Percentiles rank a stretch among this genome's conserved stretches.
phyloP scores from a whole-genome alignment of 2,888 invertebrate species.

The Lithophane leautieri region DNA sequence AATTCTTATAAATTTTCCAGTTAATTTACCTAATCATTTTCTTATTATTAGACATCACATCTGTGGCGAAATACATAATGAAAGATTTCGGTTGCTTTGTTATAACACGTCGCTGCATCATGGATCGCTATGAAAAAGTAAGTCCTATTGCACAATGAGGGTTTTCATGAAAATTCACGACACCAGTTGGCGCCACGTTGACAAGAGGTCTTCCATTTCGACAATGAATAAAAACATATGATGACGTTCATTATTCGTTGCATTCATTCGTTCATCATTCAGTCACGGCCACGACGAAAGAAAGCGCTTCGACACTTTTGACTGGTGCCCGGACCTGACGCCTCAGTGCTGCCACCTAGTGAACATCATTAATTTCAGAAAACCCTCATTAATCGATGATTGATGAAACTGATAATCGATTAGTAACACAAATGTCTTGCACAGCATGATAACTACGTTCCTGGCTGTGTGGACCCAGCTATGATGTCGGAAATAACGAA shows the following conservation, averaged over 20 bases:
- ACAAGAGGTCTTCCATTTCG: too few relatives aligned
- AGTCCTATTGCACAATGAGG: constrained; percentile 2
- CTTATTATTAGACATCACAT: constrained; percentile 75
- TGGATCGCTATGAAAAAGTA: constrained; percentile 86
- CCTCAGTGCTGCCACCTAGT: too few relatives aligned
- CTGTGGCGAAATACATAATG: constrained; percentile 79
- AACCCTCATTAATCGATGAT: neutral
- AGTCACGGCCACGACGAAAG: too few relatives aligned
- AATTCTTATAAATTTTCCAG: neutral
- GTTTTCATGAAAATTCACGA: too few relatives aligned
- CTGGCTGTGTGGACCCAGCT: constrained; percentile 78
- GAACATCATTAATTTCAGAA: too few relatives aligned
- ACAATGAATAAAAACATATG: too few relatives aligned
- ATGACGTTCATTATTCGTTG: too few relatives aligned
- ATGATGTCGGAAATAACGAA: constrained; percentile 84
- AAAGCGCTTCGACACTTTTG: too few relatives aligned
- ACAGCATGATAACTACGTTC: constrained; percentile 82
- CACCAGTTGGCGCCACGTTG: too few relatives aligned
- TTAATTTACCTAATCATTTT: neutral
- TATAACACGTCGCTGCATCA: constrained; percentile 83
- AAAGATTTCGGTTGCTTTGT: constrained; percentile 83
- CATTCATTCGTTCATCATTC: too few relatives aligned
- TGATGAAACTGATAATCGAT: constrained; percentile 22
- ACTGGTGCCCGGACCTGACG: too few relatives aligned
- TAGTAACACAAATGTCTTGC: constrained; percentile 17